Percentiles rank a stretch among this genome's conserved stretches.
phyloP scores from a whole-genome alignment of 37 sponge, comb jelly and placozoan genomes.

The Amphimedon queenslandica region DNA sequence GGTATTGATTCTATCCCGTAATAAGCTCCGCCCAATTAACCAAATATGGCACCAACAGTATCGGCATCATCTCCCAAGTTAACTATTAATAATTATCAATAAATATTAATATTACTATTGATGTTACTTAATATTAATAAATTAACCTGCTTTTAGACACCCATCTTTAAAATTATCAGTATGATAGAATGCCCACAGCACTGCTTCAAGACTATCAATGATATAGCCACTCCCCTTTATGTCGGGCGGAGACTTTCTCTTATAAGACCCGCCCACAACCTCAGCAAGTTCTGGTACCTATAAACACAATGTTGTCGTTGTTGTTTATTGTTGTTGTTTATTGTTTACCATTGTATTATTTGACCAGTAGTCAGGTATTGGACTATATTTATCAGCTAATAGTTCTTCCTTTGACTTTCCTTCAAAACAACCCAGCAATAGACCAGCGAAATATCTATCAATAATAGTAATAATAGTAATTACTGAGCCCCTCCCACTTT shows the following conservation, averaged over 20 bases:
- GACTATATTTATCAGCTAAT: conserved; percentile 63
- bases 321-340: neutral
- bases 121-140: neutral
- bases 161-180: conserved; percentile 79
- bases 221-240: conserved; percentile 77
- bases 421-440: conserved; percentile 73
- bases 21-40: conserved; percentile 87
- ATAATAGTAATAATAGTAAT: neutral
- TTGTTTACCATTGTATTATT: conserved; percentile 55
- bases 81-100: conserved; percentile 18
- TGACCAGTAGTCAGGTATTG: conserved; percentile 56
- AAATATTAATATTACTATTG: neutral
- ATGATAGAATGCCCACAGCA: conserved; percentile 81
- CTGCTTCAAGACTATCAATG: conserved; percentile 78
- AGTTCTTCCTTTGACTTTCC: conserved; percentile 78
- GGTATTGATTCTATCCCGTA: conserved; percentile 77
- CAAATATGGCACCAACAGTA: conserved; percentile 88
- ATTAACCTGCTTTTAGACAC: conserved; percentile 66
- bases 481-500: conserved; percentile 5
- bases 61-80: conserved; percentile 87
- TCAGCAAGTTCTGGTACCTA: conserved; percentile 39
- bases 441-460: conserved; percentile 72
- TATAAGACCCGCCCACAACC: conserved; percentile 73
- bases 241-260: conserved; percentile 57
- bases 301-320: no score